Base-by-base conservation (phyloP, 2,113 vertebrate genomes). In the Lasiurus cinereus region DNA sequence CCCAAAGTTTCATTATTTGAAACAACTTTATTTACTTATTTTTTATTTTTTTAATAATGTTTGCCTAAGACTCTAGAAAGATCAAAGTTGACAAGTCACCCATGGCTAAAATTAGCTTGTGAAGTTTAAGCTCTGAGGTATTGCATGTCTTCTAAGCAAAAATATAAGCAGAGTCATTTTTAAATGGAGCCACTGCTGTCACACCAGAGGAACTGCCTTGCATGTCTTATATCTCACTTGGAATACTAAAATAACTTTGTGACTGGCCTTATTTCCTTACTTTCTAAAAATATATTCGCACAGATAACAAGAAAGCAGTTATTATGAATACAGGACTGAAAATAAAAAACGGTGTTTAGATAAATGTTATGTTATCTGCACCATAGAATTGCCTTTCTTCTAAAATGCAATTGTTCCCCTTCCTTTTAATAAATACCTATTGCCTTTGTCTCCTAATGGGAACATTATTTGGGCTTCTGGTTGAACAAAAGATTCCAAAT, bases 71-170 rank as follows among this genome's bases (percentile, higher is more conserved):
- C 22, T 43, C 67, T 64, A 59, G 90, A 22, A 86, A 91, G 69
- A 80, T 14, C 67, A 77, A 82, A 85, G 52, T 59, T 85, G 83
- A 67, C 73, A 83, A n/a, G 54, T 88, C 73, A 83, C 11, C 84
- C 78, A 36, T 67, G 82, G 59, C 92, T 93, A 70, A 85, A 91
- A 78, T 91, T 50, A 86, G 67, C 64, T 88, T 84, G 36, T n/a
- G 50, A 39, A 14, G 80, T 29, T 83, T 59, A 88, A 24, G 62
- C 74, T 72, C 39, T 91, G 43, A 52, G n/a, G 33, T 29, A 69
- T 76, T 19, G 6, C 50, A 10, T 59, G 9, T 80, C 56, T 46
- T 29, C 22, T 29, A 15, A 15, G 39, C 22, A 73, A 31, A 31
- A 31, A 66, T 66, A 66, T 66, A 66, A 66, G 11, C 62, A 66